Percentiles rank a stretch among this genome's conserved stretches.
Conservation (phyloP, 30 jellyfish, hydroid and myxozoan species). For the Turritopsis rubra region DNA sequence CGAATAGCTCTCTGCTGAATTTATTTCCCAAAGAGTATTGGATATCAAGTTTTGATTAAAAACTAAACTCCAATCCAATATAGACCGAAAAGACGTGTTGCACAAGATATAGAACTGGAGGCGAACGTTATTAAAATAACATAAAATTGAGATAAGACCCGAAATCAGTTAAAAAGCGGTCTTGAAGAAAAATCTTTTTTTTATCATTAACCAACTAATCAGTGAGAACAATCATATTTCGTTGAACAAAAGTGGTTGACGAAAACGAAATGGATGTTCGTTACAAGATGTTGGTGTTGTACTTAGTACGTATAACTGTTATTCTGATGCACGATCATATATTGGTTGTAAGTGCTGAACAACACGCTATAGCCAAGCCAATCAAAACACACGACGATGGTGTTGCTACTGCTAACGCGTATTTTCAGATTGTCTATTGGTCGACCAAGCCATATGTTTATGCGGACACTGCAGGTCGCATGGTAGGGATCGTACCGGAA, state of each 20-base stretch:
- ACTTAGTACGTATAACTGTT: background rate
- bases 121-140: background rate
- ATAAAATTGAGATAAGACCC: background rate
- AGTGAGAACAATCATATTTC: too few species aligned
- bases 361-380: background rate
- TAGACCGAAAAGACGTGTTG: background rate
- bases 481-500: background rate
- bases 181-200: too few species aligned
- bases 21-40: too few species aligned
- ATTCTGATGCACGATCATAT: background rate
- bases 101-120: background rate
- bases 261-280: too few species aligned
- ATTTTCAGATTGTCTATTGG: background rate
- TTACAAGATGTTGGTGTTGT: background rate
- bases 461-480: background rate
- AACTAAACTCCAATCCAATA: background rate
- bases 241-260: too few species aligned
- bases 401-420: background rate
- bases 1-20: background rate
- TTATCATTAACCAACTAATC: too few species aligned
- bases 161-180: background rate
- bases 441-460: constrained; percentile 1
- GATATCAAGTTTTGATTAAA: background rate
- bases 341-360: background rate
- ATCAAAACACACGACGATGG: background rate